Evolutionary conservation across 1,140 invertebrate species (phyloP).

Genomic region (Caenorhabditis briggsae): DNA sequence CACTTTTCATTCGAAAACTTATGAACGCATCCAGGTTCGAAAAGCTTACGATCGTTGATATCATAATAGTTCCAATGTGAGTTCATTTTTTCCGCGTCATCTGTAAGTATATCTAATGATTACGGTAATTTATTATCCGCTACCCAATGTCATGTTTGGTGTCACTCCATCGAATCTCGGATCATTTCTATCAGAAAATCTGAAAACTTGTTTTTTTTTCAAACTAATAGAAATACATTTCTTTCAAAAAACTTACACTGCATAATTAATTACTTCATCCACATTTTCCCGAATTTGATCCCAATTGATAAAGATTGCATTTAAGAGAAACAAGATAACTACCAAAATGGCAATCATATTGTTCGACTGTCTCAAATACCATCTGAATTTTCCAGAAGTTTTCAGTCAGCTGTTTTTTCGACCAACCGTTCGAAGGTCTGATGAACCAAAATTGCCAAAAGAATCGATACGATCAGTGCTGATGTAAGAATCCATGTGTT

Average conservation of each 20-base stretch:
- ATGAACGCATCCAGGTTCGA: background rate
- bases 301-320: background rate
- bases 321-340: background rate
- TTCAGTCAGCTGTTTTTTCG: background rate
- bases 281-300: background rate
- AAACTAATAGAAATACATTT: background rate
- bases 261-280: no score
- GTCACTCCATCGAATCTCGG: background rate
- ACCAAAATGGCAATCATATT: background rate
- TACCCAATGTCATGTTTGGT: background rate
- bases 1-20: no score
- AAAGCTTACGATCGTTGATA: background rate
- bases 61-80: background rate
- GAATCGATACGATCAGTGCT: background rate
- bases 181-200: background rate
- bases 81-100: conserved; percentile 24
- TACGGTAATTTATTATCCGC: no score
- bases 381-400: background rate
- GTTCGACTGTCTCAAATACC: conserved; percentile 14
- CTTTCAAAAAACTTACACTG: no score
- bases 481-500: background rate
- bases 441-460: background rate
- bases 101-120: background rate
- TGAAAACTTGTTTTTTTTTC: background rate
- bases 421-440: background rate